Base-by-base conservation (phyloP, 1,140 invertebrate genomes). In the Pantala flavescens region DNA sequence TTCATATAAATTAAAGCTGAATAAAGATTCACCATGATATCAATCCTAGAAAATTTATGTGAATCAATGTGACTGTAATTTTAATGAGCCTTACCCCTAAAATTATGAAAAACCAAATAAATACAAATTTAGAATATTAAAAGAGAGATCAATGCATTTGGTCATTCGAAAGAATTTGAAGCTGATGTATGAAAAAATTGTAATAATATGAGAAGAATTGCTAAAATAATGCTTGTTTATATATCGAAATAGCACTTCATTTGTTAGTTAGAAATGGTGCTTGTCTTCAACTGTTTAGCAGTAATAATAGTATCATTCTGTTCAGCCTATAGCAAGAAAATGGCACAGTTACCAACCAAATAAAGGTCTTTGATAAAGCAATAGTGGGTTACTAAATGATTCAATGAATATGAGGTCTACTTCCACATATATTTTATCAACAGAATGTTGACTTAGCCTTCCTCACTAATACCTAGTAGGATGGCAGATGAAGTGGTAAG, bases 281-380 rank as follows among this genome's bases (percentile, higher is more conserved):
- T 63, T 19, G n/a, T 63, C 49, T 19, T 1, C n/a, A 63, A 16
- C n/a, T 16, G 49, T 63, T 7, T 63, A 63, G n/a, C 12, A 21
- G 14, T 63, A 49, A 11, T 16, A 63, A 7, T 63, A 36, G 28
- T 63, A 19, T 63, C 49, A 63, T 16, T 63, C 49, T 63, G 49
- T 63, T 63, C 49, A 63, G 28, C 49, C 49, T 63, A 63, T 63
- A 63, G 49, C 49, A 63, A 63, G 49, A 63, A 63, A 63, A 63
- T 63, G 49, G 49, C 49, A 63, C 49, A 63, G n/a, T 63, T 63
- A 63, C 49, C 49, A 16, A 63, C 49, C 49, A 16, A 63, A 63
- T 19, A 63, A 63, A 16, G 12, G 14, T 16, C 14, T 16, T 19
- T 63, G 49, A 63, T 19, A 63, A 63, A 63, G 49, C 49, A 63